These are phyloP conservation scores for Pseudorhiza aurosa DNA, from an alignment of 30 jellyfish, hydroid and myxozoan genomes.

Conservation along the genomic window DNA sequence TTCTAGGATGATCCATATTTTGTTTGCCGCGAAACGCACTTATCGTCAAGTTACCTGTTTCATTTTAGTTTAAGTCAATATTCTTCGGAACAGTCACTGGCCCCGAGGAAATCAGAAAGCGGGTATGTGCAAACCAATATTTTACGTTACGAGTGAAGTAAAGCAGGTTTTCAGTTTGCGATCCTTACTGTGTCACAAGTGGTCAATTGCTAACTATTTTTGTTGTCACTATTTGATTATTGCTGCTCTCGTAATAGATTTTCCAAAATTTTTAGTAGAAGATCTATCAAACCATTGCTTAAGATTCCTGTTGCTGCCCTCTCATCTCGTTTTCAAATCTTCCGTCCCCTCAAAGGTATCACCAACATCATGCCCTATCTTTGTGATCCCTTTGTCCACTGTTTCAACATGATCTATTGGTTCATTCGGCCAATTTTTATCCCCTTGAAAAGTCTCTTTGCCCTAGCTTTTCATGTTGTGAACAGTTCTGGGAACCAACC, in stretches of 20 bases:
- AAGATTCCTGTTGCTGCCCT: constrained; percentile 76
- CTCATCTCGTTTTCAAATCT: constrained; percentile 62
- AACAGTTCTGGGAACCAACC: too few species aligned
- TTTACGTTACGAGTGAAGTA: too few species aligned
- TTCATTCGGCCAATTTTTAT: constrained; percentile 72
- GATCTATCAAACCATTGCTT: constrained; percentile 85
- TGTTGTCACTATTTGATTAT: too few species aligned
- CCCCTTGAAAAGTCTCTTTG: constrained; percentile 57
- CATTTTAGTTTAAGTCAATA: constrained; percentile 45
- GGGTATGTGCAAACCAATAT: too few species aligned
- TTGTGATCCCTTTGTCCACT: constrained; percentile 76
- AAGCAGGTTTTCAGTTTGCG: too few species aligned
- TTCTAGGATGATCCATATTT: too few species aligned
- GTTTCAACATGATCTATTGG: constrained; percentile 49
- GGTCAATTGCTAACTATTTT: too few species aligned
- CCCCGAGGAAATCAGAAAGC: constrained; percentile 24
- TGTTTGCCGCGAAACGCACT: too few species aligned
- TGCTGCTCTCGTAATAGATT: too few species aligned
- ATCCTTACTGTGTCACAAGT: too few species aligned
- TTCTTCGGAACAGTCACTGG: constrained; percentile 50
- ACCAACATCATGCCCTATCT: constrained; percentile 68
- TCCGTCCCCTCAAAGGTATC: constrained; percentile 85
- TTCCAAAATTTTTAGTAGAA: too few species aligned
- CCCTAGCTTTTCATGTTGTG: constrained; percentile 11
- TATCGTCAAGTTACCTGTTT: too few species aligned